These are phyloP conservation scores for Australoheros scitulus DNA, from an alignment of 2,113 vertebrate species.

Conservation along the genomic window DNA sequence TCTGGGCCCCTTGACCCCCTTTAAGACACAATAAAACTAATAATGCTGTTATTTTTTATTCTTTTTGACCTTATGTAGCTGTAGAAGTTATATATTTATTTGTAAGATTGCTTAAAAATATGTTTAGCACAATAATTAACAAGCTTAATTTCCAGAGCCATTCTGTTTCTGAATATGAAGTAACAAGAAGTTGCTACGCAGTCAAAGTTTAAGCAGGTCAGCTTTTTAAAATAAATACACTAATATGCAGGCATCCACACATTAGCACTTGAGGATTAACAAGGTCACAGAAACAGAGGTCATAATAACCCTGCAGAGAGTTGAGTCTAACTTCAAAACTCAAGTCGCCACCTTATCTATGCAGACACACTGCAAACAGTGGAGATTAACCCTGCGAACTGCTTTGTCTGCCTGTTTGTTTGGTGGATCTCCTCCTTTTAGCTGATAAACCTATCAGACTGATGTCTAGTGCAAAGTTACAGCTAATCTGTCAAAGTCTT, in stretches of 20 bases:
- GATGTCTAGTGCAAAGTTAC: conserved; percentile 42
- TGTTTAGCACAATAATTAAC: background rate
- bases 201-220: background rate
- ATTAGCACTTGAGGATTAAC: conserved; percentile 38
- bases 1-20: background rate
- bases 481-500: conserved; percentile 21
- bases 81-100: background rate
- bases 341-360: conserved; percentile 54
- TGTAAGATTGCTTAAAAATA: too few species aligned
- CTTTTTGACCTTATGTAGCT: background rate
- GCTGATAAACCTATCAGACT: conserved; percentile 56
- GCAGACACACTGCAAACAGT: conserved; percentile 43
- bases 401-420: conserved; percentile 46
- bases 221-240: background rate
- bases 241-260: background rate
- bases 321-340: conserved; percentile 15
- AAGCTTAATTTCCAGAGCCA: background rate
- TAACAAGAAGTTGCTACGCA: background rate
- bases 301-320: conserved; percentile 28
- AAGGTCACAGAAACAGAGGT: conserved; percentile 31
- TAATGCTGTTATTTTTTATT: background rate
- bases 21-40: background rate
- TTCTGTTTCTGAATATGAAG: background rate
- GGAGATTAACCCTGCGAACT: conserved; percentile 46
- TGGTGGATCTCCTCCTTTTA: conserved; percentile 38